Percentiles rank a stretch among this genome's conserved stretches.
Conservation (phyloP, 1,140 invertebrate genomes). For the Drosophila kanapiae region DNA sequence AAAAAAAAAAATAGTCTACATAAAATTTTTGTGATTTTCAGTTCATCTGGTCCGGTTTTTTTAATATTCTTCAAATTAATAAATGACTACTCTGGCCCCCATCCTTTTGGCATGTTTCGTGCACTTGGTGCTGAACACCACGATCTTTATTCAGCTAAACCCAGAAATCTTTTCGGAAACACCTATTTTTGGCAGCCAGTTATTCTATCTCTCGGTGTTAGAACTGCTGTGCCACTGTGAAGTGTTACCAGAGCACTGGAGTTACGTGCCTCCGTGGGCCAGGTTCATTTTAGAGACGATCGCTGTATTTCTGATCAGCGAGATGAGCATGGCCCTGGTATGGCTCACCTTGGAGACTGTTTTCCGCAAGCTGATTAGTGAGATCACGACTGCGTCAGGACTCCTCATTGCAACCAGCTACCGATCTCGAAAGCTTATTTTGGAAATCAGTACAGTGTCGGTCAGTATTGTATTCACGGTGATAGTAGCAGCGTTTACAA, state of each 20-base stretch:
- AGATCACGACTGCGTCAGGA: background rate
- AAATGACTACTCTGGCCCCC: background rate
- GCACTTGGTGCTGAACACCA: constrained; percentile 14
- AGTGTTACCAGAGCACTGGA: constrained; percentile 3
- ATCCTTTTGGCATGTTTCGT: constrained; percentile 10
- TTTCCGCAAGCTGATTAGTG: background rate
- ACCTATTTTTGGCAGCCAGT: constrained; percentile 19
- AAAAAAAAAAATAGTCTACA: too few relatives aligned
- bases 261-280: constrained; percentile 3
- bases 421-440: background rate
- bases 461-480: background rate
- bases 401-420: background rate
- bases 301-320: background rate
- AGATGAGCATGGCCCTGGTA: constrained; percentile 1
- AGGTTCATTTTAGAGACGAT: constrained; percentile 17
- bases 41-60: background rate
- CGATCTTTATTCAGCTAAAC: constrained; percentile 19
- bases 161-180: background rate
- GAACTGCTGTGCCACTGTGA: constrained; percentile 6
- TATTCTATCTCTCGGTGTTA: constrained; percentile 34
- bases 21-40: too few relatives aligned
- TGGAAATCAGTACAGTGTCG: background rate
- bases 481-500: constrained; percentile 7
- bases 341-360: constrained; percentile 11
- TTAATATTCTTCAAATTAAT: background rate